A percentile compares a stretch with the other conserved stretches of the same genome.
Conservation (phyloP, 1,140 invertebrate genomes). For the Bombus superbus region DNA sequence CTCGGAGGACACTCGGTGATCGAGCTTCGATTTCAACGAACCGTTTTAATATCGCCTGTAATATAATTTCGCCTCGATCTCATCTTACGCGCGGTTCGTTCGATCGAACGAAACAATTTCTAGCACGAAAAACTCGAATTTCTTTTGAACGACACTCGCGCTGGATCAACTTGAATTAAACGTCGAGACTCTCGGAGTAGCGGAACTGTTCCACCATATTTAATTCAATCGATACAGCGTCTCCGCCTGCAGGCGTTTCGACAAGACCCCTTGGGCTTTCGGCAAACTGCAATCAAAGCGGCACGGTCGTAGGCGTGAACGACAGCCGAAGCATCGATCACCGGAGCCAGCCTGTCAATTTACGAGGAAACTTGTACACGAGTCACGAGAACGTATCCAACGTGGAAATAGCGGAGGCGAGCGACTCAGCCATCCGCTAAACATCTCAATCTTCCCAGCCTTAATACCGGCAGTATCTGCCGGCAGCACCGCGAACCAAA, state of each 20-base stretch:
- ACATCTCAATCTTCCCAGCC: slow-evolving; percentile 17
- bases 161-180: too few species aligned
- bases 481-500: slow-evolving; percentile 6
- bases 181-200: too few species aligned
- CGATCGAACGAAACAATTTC: too few species aligned
- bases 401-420: neutral
- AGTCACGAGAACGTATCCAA: neutral
- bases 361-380: neutral
- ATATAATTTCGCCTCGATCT: neutral
- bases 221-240: neutral
- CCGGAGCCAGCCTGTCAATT: slow-evolving; percentile 2
- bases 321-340: slow-evolving; percentile 8
- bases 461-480: slow-evolving; percentile 8
- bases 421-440: neutral
- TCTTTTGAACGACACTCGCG: neutral
- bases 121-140: too few species aligned
- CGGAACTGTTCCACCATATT: neutral
- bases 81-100: neutral
- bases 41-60: neutral
- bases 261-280: neutral
- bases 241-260: neutral
- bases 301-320: neutral
- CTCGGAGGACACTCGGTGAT: neutral
- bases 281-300: neutral
- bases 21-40: neutral